These are phyloP conservation scores for Xanthorhoe spadicearia DNA, from an alignment of 2,888 invertebrate species.

Conservation along the genomic window DNA sequence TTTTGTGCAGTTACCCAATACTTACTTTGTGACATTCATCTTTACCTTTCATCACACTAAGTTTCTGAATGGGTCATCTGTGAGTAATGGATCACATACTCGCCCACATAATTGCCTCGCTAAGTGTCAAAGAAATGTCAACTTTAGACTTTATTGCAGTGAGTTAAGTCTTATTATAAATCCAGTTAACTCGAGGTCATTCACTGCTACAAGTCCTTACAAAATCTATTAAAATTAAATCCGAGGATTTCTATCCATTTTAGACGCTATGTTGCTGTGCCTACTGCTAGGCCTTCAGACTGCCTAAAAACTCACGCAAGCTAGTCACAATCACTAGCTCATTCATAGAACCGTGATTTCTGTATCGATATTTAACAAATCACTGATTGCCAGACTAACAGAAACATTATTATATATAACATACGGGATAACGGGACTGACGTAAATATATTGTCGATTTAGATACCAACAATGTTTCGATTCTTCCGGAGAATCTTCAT, in stretches of 20 bases:
- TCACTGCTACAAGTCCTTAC: conserved; percentile 55
- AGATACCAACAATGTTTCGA: too few species aligned
- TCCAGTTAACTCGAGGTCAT: conserved; percentile 57
- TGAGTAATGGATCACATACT: conserved; percentile 73
- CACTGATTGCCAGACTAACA: too few species aligned
- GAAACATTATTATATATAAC: too few species aligned
- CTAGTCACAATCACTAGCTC: too few species aligned
- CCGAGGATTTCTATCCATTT: neutral
- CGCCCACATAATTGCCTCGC: conserved; percentile 71
- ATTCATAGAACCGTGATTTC: too few species aligned
- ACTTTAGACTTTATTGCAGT: conserved; percentile 48
- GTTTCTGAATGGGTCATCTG: conserved; percentile 60
- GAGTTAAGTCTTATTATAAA: conserved; percentile 48
- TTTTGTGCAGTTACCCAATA: neutral
- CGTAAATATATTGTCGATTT: too few species aligned
- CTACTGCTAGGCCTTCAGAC: too few species aligned
- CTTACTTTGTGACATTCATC: neutral
- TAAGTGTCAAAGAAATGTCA: conserved; percentile 51
- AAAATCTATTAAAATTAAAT: neutral
- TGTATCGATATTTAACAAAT: too few species aligned
- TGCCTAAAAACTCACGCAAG: too few species aligned
- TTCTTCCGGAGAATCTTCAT: too few species aligned
- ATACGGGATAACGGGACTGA: too few species aligned
- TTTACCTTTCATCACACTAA: neutral
- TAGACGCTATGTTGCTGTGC: too few species aligned